Base-by-base conservation (phyloP, 2,888 invertebrate genomes). In the Scaeva pyrastri region DNA sequence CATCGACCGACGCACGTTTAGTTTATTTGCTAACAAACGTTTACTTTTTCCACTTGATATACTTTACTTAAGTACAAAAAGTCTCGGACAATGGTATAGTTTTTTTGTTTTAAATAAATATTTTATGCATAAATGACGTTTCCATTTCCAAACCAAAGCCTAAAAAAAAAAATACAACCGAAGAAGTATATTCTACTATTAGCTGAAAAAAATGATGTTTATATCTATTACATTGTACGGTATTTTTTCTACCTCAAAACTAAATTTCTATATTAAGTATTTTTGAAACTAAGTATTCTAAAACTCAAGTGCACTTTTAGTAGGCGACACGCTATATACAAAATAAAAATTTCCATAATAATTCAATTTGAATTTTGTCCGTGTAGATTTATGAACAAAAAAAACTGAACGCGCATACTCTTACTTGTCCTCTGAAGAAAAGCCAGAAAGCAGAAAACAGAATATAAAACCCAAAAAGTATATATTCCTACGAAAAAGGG, bases 351-450 rank as follows among this genome's bases (percentile, higher is more conserved):
- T 76, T 85, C 68, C 85, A 85, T 85, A 85, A 85, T 81, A 81
- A 73, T 85, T 85, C 85, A 85, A 85, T 85, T 84, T 84, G 62
- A 78, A 78, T 70, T 80, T 73, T 85, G 75, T 85, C 80, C 72
- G 76, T 60, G 31, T 8, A 31, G 31, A 85, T 48, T 68, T 80
- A n/a, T n/a, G n/a, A n/a, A n/a, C n/a, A 43, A 43, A 56, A 16
- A 76, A 76, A 85, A 72, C 39, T 60, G 39, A 72, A 56, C 60
- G 64, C 64, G 64, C 58, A 55, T 48, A 56, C 45, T 60, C 68
- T 36, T 50, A 36, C 10, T n/a, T 19, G 16, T 21, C 19, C 41
- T 43, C 41, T 23, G 1, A 48, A 2, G n/a, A n/a, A 21, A 23
- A 62, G 1, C 39, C 14, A 60, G 14, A 21, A 23, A 26, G 26